A percentile compares a stretch with the other conserved stretches of the same genome.
Conservation (phyloP, 2,113 vertebrate genomes). For the Rattus rattus region DNA sequence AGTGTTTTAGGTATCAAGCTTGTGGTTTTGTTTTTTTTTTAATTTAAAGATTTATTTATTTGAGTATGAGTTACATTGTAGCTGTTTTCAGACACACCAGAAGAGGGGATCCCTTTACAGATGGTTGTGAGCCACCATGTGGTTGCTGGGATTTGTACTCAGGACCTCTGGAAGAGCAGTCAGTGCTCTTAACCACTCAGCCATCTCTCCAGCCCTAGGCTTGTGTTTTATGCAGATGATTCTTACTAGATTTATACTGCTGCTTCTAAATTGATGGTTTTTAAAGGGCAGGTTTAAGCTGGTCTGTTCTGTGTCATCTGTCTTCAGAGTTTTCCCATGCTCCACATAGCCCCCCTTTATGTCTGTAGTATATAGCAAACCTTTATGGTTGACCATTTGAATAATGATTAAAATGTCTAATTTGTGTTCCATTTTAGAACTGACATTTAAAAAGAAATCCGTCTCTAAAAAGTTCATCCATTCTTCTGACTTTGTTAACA, state of each 20-base stretch:
- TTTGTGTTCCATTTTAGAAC: slow-evolving; percentile 14
- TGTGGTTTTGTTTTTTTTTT: too few relatives aligned
- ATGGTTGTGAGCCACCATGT: too few relatives aligned
- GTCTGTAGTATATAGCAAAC: background rate
- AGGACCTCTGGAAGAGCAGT: too few relatives aligned
- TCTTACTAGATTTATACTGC: background rate
- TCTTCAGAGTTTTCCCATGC: background rate
- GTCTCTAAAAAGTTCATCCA: background rate
- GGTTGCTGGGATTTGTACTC: too few relatives aligned
- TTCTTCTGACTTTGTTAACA: slow-evolving; percentile 37
- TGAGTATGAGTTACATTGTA: too few relatives aligned
- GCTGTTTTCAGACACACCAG: too few relatives aligned
- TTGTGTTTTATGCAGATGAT: slow-evolving; percentile 16
- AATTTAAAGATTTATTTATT: too few relatives aligned
- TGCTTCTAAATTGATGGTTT: background rate
- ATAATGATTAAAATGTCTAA: slow-evolving; percentile 46
- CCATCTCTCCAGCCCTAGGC: background rate
- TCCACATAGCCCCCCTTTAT: slow-evolving; percentile 18
- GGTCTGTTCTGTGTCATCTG: background rate
- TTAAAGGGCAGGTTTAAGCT: slow-evolving; percentile 13
- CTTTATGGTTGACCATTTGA: slow-evolving; percentile 38
- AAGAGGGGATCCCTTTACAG: too few relatives aligned
- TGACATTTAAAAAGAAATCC: slow-evolving; percentile 33
- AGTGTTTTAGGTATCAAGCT: too few relatives aligned
- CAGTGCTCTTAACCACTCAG: too few relatives aligned